Base-by-base conservation (phyloP, 64 coral and sea anemone species). In the Dendronephthya gigantea region DNA sequence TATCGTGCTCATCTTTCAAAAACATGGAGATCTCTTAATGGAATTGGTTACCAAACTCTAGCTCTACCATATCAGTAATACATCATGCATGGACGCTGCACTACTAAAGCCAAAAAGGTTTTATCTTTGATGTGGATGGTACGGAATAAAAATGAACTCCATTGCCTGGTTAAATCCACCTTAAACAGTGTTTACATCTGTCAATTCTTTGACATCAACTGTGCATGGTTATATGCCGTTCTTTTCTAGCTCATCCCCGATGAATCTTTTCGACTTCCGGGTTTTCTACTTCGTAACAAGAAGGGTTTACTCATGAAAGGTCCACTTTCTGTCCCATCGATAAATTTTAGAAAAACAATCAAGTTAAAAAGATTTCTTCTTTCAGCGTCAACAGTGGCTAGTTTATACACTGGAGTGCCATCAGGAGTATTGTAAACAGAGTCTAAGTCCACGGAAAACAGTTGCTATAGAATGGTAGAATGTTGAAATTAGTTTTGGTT, bases 321-420 rank as follows among this genome's bases (percentile, higher is more conserved):
- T 35, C 32, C 68, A 35, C 68, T 74, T 74, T 74, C 10, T 35
- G n/a, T 74, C 0, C 68, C 68, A 74, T 74, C 68, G 30, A 74
- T 35, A 74, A 74, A 74, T 35, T 30, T 74, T 12, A 74, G 12
- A 10, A 30, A 19, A 27, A 74, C 68, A 74, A 74, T 17, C 13
- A 74, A 35, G n/a, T 30, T 35, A 74, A 74, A 74, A 74, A 74
- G n/a, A 28, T 74, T 74, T 74, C 68, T 27, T 74, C 32, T 74
- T 27, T 74, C 68, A 74, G 32, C 32, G 25, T 74, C 68, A 10
- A 74, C 68, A 12, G 68, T 74, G 68, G 68, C 68, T 35, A 74
- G 68, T 28, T 74, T 74, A 35, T 74, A 74, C 13, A 74, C 68
- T 12, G 68, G 68, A 27, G n/a, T 35, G 11, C 68, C 68, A 35